A percentile compares a stretch with the other conserved stretches of the same genome.
These are phyloP conservation scores for Phyllotreta striolata DNA, from an alignment of 2,888 invertebrate genomes.

Conservation along the genomic window DNA sequence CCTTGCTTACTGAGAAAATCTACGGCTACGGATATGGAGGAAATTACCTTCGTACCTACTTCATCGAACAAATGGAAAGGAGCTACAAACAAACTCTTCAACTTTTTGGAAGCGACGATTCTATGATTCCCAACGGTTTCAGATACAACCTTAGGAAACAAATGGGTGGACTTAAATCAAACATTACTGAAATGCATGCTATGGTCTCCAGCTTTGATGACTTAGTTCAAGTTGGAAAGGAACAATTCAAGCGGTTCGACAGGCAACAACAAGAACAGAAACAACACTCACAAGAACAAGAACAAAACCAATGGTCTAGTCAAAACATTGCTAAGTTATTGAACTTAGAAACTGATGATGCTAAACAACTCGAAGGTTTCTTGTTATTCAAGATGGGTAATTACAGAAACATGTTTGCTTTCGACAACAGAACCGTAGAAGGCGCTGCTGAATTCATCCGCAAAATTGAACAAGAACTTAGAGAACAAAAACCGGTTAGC, in stretches of 20 bases:
- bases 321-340: slow-evolving; percentile 67
- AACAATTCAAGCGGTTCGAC: slow-evolving; percentile 52
- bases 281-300: slow-evolving; percentile 32
- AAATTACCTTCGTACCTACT: slow-evolving; percentile 59
- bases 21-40: slow-evolving; percentile 65
- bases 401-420: slow-evolving; percentile 61
- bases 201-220: slow-evolving; percentile 62
- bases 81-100: slow-evolving; percentile 60
- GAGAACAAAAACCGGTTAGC: slow-evolving; percentile 64
- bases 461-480: slow-evolving; percentile 59
- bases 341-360: slow-evolving; percentile 64
- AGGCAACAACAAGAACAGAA: slow-evolving; percentile 40
- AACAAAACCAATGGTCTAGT: slow-evolving; percentile 59
- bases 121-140: slow-evolving; percentile 63
- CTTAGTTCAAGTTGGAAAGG: slow-evolving; percentile 52
- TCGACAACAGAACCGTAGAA: slow-evolving; percentile 66
- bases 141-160: slow-evolving; percentile 50
- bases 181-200: slow-evolving; percentile 49
- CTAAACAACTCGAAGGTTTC: slow-evolving; percentile 68
- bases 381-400: slow-evolving; percentile 61
- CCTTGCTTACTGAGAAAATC: slow-evolving; percentile 55
- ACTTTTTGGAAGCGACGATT: slow-evolving; percentile 68
- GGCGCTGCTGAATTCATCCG: slow-evolving; percentile 61
- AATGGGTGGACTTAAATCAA: slow-evolving; percentile 57
- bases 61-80: slow-evolving; percentile 60